phyloP scores from a whole-genome alignment of 2,113 vertebrate species.

The Pavo muticus region DNA sequence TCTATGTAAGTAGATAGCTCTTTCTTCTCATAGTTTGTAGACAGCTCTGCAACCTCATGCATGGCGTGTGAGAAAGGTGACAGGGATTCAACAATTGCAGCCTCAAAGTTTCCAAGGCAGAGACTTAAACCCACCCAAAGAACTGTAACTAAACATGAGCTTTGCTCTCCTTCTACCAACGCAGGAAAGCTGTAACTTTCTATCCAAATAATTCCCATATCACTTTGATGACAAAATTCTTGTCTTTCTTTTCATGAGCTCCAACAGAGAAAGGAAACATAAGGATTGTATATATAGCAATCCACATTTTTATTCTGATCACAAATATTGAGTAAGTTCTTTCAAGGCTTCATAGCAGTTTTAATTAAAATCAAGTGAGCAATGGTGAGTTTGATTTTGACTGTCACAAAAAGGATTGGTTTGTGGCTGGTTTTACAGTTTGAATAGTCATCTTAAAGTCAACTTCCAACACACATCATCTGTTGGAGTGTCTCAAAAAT shows the following conservation, averaged over 20 bases:
- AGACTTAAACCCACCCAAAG: not conserved
- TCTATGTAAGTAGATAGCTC: not conserved
- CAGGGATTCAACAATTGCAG: not conserved
- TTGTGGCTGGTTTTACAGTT: not conserved
- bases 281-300: not conserved
- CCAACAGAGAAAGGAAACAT: not conserved
- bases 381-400: not conserved
- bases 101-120: not conserved
- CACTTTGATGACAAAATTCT: not conserved
- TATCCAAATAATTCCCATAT: not conserved
- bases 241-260: not conserved
- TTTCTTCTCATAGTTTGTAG: not conserved
- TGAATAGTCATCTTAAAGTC: not conserved
- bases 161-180: not conserved
- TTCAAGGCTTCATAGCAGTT: not conserved
- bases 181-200: not conserved
- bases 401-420: not conserved
- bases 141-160: not conserved
- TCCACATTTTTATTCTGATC: not conserved
- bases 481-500: not conserved
- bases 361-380: constrained; percentile 26
- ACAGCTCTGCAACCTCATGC: not conserved
- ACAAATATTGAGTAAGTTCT: not conserved
- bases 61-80: not conserved
- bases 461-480: not conserved